Conservation (phyloP, 2,113 vertebrate species). For the Hemichromis elongatus region DNA sequence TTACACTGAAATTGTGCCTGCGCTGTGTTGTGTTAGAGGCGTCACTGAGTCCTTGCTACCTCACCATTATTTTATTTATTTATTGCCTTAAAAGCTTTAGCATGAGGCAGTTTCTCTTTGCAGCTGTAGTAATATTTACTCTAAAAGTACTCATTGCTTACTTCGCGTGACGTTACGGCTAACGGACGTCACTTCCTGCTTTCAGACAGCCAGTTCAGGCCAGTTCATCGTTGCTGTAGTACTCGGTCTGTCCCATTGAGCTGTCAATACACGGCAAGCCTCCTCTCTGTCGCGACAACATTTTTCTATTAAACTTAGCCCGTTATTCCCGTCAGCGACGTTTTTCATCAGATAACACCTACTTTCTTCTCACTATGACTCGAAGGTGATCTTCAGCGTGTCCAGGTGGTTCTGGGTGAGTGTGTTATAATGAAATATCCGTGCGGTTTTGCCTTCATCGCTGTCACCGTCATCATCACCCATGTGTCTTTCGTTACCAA, state of each 20-base stretch:
- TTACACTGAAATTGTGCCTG: fast-evolving
- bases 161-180: slow-evolving; percentile 20
- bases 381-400: slow-evolving; percentile 75
- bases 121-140: not conserved
- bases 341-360: slow-evolving; percentile 48
- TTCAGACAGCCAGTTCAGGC: slow-evolving; percentile 64
- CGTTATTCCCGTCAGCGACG: slow-evolving; percentile 17
- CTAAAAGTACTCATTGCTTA: not conserved
- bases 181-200: slow-evolving; percentile 60
- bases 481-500: slow-evolving; percentile 60
- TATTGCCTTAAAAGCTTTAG: not conserved
- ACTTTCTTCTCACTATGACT: slow-evolving; percentile 62
- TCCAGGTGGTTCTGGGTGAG: slow-evolving; percentile 78
- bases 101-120: not conserved
- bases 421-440: not conserved
- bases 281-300: slow-evolving; percentile 4
- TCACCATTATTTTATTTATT: not conserved
- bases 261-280: slow-evolving; percentile 51
- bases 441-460: not conserved
- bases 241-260: slow-evolving; percentile 42
- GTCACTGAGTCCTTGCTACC: not conserved
- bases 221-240: slow-evolving; percentile 55
- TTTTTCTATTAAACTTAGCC: not conserved
- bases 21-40: not conserved
- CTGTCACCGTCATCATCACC: slow-evolving; percentile 53